Percentiles rank a stretch among this genome's conserved stretches.
Conservation (phyloP, 2,888 invertebrate genomes). For the Pogonocherus hispidulus region DNA sequence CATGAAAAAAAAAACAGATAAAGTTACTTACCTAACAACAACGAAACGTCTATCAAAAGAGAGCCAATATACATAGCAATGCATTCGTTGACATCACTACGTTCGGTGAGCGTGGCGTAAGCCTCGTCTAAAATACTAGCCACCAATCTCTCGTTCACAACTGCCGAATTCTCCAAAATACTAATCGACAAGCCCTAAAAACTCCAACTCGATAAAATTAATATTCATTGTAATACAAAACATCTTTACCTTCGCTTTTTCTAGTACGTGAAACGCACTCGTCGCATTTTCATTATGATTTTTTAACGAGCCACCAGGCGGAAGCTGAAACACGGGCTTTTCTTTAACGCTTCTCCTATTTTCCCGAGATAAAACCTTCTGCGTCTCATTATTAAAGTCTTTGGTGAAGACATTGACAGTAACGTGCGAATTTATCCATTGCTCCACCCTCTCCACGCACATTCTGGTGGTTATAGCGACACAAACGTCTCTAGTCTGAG, state of each 20-base stretch:
- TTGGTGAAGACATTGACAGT: constrained; percentile 63
- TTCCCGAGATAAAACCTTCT: constrained; percentile 36
- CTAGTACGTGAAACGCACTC: constrained; percentile 58
- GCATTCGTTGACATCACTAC: constrained; percentile 63
- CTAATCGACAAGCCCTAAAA: constrained; percentile 48
- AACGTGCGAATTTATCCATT: constrained; percentile 73
- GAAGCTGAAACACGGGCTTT: constrained; percentile 54
- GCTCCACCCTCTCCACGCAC: constrained; percentile 70
- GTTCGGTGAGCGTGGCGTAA: constrained; percentile 52
- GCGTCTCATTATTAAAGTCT: constrained; percentile 59
- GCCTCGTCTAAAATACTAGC: constrained; percentile 46
- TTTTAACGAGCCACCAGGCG: constrained; percentile 53
- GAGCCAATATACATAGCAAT: constrained; percentile 54
- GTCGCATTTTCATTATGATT: constrained; percentile 55
- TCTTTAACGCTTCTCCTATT: constrained; percentile 35
- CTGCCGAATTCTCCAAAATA: constrained; percentile 41
- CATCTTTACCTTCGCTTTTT: constrained; percentile 57
- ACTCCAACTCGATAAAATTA: constrained; percentile 1
- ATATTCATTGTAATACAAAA: background rate
- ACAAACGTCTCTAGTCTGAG: constrained; percentile 70
- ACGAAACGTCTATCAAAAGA: constrained; percentile 56
- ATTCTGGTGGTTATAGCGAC: constrained; percentile 69
- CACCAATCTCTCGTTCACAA: constrained; percentile 39
- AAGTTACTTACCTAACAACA: constrained; percentile 59
- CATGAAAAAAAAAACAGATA: no score